These are phyloP conservation scores for human (Homo sapiens) DNA, from an alignment of 2,113 vertebrate species.

Conservation along the genomic window DNA sequence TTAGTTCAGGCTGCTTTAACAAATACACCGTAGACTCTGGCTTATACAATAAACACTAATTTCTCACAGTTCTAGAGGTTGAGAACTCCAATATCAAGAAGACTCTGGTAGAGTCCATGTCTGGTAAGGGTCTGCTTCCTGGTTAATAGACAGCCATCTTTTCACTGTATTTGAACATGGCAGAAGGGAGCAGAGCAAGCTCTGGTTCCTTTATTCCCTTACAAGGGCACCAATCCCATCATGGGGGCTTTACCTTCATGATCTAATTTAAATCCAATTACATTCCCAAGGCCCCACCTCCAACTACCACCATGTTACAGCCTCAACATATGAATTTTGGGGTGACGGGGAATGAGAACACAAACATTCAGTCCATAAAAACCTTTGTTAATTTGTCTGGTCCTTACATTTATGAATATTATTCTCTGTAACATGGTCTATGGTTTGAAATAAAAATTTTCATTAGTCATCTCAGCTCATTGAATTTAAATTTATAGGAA, in stretches of 20 bases:
- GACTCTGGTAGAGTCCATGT: background rate
- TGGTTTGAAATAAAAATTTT: background rate
- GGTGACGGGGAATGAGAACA: background rate
- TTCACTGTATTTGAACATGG: background rate
- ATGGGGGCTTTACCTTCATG: background rate
- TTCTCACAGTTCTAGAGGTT: background rate
- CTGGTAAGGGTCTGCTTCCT: background rate
- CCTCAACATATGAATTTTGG: background rate
- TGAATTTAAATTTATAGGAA: background rate
- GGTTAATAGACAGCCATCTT: background rate
- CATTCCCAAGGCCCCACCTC: background rate
- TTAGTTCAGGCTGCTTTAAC: background rate
- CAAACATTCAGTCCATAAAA: background rate
- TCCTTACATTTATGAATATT: background rate
- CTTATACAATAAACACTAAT: background rate
- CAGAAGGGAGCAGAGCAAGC: background rate
- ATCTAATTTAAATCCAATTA: background rate
- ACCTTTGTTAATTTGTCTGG: background rate
- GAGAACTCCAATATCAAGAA: background rate
- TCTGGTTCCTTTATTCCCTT: background rate
- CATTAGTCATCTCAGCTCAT: background rate
- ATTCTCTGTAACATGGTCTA: background rate
- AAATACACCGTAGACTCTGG: background rate
- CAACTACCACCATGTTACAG: background rate
- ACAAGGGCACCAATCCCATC: background rate